Conservation (phyloP, 2,888 invertebrate genomes). For the Tuta absoluta region DNA sequence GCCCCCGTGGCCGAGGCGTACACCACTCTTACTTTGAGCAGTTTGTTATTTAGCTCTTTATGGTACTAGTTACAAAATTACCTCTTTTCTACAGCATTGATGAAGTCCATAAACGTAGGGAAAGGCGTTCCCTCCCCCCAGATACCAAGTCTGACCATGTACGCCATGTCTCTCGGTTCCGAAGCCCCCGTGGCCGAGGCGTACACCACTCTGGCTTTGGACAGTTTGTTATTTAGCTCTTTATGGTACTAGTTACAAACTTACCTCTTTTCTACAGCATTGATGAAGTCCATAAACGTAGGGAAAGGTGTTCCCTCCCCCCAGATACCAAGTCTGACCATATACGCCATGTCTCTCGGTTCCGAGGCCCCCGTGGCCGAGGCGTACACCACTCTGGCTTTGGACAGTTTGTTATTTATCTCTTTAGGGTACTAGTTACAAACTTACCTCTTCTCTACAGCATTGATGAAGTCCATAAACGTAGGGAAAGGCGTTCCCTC, state of each 20-base stretch:
- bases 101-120: conserved; percentile 96
- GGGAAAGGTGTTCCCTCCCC: conserved; percentile 97
- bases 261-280: conserved; percentile 96
- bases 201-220: background rate
- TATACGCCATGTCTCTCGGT: conserved; percentile 99
- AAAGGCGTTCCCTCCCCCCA: conserved; percentile 99
- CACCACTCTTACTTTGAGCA: conserved; percentile 96
- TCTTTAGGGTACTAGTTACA: background rate
- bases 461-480: conserved; percentile 84
- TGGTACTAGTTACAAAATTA: too few relatives aligned
- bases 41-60: conserved; percentile 94
- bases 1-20: conserved; percentile 99
- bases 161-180: conserved; percentile 99
- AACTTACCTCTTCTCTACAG: background rate
- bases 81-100: conserved; percentile 97
- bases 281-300: conserved; percentile 96
- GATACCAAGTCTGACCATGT: conserved; percentile 99
- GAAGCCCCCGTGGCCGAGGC: conserved; percentile 97
- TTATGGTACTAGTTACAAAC: conserved; percentile 25
- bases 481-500: conserved; percentile 94
- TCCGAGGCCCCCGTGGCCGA: conserved; percentile 99
- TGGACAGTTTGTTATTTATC: background rate
- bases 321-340: conserved; percentile 99
- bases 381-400: conserved; percentile 50
- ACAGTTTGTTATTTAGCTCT: background rate